These are phyloP conservation scores for Amphilophus citrinellus DNA, from an alignment of 2,113 vertebrate genomes.

Conservation along the genomic window DNA sequence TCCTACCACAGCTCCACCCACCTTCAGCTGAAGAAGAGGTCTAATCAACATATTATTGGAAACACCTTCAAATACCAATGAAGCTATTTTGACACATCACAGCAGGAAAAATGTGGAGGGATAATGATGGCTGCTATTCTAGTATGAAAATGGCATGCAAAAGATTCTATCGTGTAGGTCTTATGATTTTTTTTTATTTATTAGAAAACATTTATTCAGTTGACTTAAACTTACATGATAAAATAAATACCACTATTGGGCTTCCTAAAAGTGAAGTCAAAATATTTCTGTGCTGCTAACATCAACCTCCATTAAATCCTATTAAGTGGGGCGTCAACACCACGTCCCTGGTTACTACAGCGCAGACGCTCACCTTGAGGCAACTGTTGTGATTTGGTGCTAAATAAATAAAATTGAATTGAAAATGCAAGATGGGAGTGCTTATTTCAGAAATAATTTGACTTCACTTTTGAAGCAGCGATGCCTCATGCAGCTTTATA, in stretches of 20 bases:
- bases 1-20: not conserved
- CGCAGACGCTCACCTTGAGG: no score
- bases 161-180: not conserved
- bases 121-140: not conserved
- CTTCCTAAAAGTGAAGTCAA: constrained; percentile 1
- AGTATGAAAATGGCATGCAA: no score
- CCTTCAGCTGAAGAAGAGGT: constrained; percentile 1
- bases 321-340: not conserved
- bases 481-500: not conserved
- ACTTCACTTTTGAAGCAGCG: not conserved
- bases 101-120: not conserved
- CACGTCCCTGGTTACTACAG: not conserved
- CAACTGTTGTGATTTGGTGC: no score
- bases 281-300: not conserved
- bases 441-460: not conserved
- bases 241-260: not conserved
- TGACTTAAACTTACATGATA: not conserved
- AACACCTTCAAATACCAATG: not conserved
- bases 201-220: not conserved
- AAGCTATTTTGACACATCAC: not conserved
- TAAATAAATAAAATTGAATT: no score
- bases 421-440: not conserved
- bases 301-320: not conserved
- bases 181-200: not conserved
- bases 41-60: not conserved